A percentile compares a stretch with the other conserved stretches of the same genome.
Conservation (phyloP, 2,888 invertebrate species). For the Andrena camellia region DNA sequence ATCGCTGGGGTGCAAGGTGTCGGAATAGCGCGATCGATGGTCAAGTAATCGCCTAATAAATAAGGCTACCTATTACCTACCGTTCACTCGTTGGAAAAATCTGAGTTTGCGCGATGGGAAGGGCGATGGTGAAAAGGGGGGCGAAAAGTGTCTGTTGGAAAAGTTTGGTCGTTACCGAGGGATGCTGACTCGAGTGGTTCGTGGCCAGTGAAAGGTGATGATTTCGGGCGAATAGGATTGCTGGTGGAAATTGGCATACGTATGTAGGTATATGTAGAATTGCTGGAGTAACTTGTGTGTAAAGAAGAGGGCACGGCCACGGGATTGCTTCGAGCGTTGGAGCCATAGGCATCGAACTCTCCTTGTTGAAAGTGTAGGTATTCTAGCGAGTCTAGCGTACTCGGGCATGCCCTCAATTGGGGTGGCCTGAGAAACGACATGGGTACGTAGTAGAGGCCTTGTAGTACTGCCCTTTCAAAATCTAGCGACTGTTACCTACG, state of each 20-base stretch:
- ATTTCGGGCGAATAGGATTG: slow-evolving; percentile 14
- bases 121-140: neutral
- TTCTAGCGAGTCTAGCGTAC: neutral
- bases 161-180: neutral
- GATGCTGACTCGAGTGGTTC: slow-evolving; percentile 7
- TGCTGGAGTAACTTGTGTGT: neutral
- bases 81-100: too few relatives aligned
- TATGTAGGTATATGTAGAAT: neutral
- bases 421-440: too few relatives aligned
- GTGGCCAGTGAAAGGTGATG: slow-evolving; percentile 6
- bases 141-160: neutral
- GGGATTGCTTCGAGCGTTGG: neutral
- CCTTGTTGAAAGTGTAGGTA: slow-evolving; percentile 37
- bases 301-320: neutral
- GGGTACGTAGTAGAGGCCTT: too few relatives aligned
- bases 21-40: neutral
- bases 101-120: neutral
- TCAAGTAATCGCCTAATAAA: too few relatives aligned
- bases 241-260: neutral
- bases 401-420: neutral
- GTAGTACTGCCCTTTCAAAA: too few relatives aligned
- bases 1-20: neutral
- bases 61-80: neutral
- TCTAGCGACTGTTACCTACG: too few relatives aligned
- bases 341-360: slow-evolving; percentile 17